Percentiles rank a stretch among this genome's conserved stretches.
Conservation (phyloP, 2,113 vertebrate species). For the Ophthalmolycus amberensis region DNA sequence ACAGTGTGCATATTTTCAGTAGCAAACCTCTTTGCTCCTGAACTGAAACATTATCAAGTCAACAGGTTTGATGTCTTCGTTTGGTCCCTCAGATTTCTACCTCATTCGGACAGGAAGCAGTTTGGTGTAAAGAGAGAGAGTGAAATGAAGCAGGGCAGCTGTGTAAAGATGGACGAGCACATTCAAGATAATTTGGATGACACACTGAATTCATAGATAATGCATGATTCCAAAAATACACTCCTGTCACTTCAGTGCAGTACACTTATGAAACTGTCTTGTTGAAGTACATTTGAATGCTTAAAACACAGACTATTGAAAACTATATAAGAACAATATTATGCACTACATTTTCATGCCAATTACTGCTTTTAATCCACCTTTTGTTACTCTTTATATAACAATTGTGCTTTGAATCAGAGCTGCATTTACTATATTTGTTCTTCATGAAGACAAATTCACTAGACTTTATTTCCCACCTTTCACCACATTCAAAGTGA, state of each 20-base stretch:
- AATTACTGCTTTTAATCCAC: not conserved
- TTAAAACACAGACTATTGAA: not conserved
- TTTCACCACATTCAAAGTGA: constrained; percentile 14
- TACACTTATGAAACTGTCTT: not conserved
- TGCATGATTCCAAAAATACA: constrained; percentile 10
- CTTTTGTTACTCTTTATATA: not conserved
- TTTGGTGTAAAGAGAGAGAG: not conserved
- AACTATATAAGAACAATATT: not conserved
- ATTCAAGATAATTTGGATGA: constrained; percentile 18
- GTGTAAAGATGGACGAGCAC: not conserved
- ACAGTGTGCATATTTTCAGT: constrained; percentile 27
- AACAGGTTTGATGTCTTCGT: not conserved
- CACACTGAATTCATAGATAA: not conserved
- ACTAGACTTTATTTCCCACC: not conserved
- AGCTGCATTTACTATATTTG: not conserved
- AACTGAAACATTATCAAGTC: not conserved
- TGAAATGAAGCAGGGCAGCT: not conserved
- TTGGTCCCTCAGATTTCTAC: not conserved
- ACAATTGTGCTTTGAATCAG: not conserved
- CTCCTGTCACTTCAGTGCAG: not conserved
- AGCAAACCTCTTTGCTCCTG: not conserved
- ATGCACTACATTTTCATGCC: not conserved
- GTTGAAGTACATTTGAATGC: not conserved
- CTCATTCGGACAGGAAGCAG: not conserved
- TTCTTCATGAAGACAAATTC: not conserved